Conservation (phyloP, 1,140 invertebrate species). For the Hyposmocoma kahamanoa region DNA sequence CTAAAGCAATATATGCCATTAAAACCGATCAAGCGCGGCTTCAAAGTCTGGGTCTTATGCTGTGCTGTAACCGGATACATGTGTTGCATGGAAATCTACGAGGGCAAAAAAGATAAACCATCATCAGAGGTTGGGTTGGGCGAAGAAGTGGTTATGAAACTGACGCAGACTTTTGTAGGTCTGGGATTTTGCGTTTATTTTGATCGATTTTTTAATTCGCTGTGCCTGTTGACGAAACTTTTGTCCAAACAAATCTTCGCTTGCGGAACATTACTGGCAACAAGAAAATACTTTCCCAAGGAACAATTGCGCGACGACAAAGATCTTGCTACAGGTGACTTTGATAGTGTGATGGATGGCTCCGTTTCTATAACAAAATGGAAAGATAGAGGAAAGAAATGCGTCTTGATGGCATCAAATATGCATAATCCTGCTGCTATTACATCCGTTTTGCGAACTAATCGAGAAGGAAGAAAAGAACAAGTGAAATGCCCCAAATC, state of each 20-base stretch:
- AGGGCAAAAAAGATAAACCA: background rate
- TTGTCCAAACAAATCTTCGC: background rate
- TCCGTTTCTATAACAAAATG: background rate
- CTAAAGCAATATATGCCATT: constrained; percentile 54
- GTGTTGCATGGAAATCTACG: background rate
- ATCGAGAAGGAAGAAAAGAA: background rate
- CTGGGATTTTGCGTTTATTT: background rate
- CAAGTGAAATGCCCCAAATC: background rate
- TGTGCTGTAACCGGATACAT: constrained; percentile 2
- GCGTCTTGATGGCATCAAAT: background rate
- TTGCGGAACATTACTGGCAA: background rate
- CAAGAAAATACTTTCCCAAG: constrained; percentile 1
- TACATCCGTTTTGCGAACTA: background rate
- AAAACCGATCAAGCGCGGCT: constrained; percentile 61
- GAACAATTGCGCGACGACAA: background rate
- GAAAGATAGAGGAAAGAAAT: constrained; percentile 1
- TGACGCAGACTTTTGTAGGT: background rate
- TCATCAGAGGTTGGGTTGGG: background rate
- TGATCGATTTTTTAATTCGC: background rate
- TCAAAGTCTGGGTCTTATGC: constrained; percentile 38
- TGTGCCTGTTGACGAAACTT: background rate
- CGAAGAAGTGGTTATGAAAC: background rate
- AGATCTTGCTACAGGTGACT: background rate
- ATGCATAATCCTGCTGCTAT: constrained; percentile 2
- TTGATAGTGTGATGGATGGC: constrained; percentile 4